Conservation (phyloP, 2,797 vertebrate species). For the Sebastolobus altivelis region DNA sequence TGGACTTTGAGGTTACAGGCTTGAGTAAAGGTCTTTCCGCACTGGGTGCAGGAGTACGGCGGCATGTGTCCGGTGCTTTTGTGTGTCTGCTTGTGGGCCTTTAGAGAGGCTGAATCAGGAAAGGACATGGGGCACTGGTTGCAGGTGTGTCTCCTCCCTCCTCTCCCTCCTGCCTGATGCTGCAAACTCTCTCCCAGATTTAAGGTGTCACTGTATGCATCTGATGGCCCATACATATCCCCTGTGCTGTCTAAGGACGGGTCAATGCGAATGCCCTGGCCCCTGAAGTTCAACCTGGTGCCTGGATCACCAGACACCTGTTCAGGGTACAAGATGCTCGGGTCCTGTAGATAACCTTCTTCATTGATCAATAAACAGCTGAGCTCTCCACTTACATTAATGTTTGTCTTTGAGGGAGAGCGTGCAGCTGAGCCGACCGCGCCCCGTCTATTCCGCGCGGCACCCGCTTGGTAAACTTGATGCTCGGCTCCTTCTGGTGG, state of each 20-base stretch:
- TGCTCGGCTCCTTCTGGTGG: constrained; percentile 60
- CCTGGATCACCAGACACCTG: constrained; percentile 53
- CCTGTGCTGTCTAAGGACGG: constrained; percentile 45
- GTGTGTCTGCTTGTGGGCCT: constrained; percentile 77
- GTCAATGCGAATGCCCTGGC: constrained; percentile 61
- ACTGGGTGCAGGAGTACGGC: constrained; percentile 80
- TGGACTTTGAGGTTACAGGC: constrained; percentile 86
- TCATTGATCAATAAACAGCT: constrained; percentile 87
- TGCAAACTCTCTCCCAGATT: constrained; percentile 70
- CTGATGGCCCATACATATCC: constrained; percentile 69
- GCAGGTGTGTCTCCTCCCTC: constrained; percentile 65
- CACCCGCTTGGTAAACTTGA: constrained; percentile 61
- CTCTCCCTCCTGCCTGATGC: constrained; percentile 55
- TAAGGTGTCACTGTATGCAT: constrained; percentile 83
- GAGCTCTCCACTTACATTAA: constrained; percentile 69
- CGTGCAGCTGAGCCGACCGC: constrained; percentile 19
- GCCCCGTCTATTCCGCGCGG: constrained; percentile 52
- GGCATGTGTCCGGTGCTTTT: constrained; percentile 53
- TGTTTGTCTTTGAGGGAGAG: constrained; percentile 66
- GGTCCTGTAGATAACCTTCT: constrained; percentile 85
- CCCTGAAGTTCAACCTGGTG: constrained; percentile 58
- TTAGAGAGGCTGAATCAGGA: constrained; percentile 73
- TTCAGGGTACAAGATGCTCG: constrained; percentile 69
- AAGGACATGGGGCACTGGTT: constrained; percentile 76
- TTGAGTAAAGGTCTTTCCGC: constrained; percentile 84